phyloP scores from a whole-genome alignment of 2,797 vertebrate species.

The Enteromius thamalakanensis region DNA sequence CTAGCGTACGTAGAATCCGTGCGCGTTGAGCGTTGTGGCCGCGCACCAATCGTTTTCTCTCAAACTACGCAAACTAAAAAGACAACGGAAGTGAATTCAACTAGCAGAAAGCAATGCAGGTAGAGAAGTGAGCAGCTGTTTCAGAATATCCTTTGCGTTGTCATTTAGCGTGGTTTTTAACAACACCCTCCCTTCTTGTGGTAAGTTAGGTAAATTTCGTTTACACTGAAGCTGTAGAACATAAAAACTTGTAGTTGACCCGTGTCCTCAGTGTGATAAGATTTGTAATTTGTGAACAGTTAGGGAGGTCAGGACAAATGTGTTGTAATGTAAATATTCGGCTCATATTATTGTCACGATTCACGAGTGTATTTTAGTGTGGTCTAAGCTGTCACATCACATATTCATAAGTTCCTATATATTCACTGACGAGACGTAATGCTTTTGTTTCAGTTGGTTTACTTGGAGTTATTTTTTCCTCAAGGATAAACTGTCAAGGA shows the following conservation, averaged over 20 bases:
- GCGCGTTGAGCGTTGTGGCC: constrained; percentile 4
- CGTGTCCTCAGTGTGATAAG: too few relatives aligned
- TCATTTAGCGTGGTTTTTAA: not conserved
- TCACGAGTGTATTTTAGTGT: not conserved
- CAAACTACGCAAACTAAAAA: constrained; percentile 12
- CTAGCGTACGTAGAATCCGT: constrained; percentile 59
- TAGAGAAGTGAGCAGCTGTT: not conserved
- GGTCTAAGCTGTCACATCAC: not conserved
- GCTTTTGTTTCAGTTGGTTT: not conserved
- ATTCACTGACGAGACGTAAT: not conserved
- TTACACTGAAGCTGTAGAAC: not conserved
- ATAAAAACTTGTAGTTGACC: not conserved
- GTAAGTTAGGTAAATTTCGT: constrained; percentile 10
- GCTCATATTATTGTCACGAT: not conserved
- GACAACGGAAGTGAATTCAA: constrained; percentile 32
- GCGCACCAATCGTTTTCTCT: constrained; percentile 1
- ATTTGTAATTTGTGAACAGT: not conserved
- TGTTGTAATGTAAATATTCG: not conserved
- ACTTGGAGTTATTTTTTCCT: constrained; percentile 1
- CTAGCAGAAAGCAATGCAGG: not conserved
- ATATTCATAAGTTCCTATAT: not conserved
- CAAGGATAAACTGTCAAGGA: not conserved
- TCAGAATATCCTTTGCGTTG: not conserved
- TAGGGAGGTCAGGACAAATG: not conserved
- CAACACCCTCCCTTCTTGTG: not conserved